These are phyloP conservation scores for Cephalotes varians DNA, from an alignment of 2,888 invertebrate species.

Conservation along the genomic window DNA sequence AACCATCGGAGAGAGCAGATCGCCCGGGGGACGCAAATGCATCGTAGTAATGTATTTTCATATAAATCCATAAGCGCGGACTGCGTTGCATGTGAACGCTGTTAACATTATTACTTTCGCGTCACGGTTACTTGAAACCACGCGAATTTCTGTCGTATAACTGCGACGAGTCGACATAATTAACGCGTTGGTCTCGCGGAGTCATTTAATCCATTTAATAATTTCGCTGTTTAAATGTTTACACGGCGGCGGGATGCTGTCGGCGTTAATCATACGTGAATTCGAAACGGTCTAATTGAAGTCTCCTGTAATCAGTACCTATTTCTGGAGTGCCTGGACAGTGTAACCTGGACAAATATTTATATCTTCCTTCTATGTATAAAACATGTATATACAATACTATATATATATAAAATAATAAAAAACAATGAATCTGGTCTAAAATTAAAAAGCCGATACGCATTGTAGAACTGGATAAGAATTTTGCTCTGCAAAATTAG, in stretches of 20 bases:
- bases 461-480: background rate
- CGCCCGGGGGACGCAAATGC: conserved; percentile 36
- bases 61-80: conserved; percentile 48
- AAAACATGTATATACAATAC: no score
- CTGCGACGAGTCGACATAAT: conserved; percentile 46
- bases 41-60: conserved; percentile 54
- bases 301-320: conserved; percentile 19
- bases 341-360: background rate
- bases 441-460: background rate
- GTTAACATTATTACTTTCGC: conserved; percentile 51
- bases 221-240: conserved; percentile 52
- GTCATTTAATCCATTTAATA: conserved; percentile 54
- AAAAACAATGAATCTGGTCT: background rate
- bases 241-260: conserved; percentile 22
- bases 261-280: conserved; percentile 46
- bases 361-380: background rate
- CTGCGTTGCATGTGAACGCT: conserved; percentile 8
- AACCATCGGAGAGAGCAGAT: background rate
- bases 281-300: conserved; percentile 31
- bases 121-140: conserved; percentile 50
- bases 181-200: conserved; percentile 33
- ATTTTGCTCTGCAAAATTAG: background rate
- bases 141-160: conserved; percentile 29
- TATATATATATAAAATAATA: no score
- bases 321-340: background rate